A percentile compares a stretch with the other conserved stretches of the same genome.
Conservation (phyloP, 1,140 invertebrate species). For the Ostrea edulis region DNA sequence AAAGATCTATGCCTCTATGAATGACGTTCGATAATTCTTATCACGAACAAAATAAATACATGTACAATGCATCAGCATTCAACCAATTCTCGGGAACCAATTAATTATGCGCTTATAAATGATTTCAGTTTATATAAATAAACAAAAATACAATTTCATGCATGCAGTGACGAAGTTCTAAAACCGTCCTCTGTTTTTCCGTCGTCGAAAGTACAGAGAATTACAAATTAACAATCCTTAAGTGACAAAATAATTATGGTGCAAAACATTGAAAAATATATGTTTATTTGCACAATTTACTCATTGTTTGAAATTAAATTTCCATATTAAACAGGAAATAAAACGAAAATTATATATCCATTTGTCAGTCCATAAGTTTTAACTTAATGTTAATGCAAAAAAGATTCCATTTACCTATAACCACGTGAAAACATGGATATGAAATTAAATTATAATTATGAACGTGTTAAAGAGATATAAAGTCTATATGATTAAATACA, state of each 20-base stretch:
- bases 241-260: not conserved
- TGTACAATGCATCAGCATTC: not conserved
- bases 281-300: conserved; percentile 21
- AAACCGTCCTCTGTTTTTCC: not conserved
- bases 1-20: not conserved
- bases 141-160: not conserved
- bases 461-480: not conserved
- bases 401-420: not conserved
- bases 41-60: not conserved
- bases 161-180: not conserved
- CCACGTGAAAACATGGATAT: not conserved
- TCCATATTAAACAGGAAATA: conserved; percentile 9
- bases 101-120: not conserved
- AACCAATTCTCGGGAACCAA: not conserved
- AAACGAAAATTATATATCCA: conserved; percentile 15
- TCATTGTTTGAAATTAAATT: conserved; percentile 24
- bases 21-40: not conserved
- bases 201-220: not conserved
- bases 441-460: conserved; percentile 18
- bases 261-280: conserved; percentile 3
- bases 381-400: not conserved
- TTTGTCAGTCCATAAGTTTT: not conserved
- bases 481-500: too few species aligned
- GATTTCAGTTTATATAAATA: not conserved
- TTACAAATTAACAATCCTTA: not conserved